Percentiles rank a stretch among this genome's conserved stretches.
Evolutionary conservation across 2,888 invertebrate genomes (phyloP).

Genomic region (Lysandra bellargus): DNA sequence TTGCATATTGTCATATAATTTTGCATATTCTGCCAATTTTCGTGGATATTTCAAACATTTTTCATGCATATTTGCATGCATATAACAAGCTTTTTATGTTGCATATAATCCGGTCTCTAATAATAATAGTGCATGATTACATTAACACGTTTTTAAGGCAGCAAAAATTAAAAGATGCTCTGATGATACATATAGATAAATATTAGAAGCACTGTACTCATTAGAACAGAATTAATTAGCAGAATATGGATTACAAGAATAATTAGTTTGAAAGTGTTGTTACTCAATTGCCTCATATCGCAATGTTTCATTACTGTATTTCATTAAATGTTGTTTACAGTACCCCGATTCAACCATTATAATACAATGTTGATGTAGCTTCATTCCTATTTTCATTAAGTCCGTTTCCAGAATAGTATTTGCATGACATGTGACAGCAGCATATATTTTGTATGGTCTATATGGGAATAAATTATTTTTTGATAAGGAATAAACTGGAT

Average conservation of each 20-base stretch:
- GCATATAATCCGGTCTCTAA: no score
- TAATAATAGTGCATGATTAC: neutral
- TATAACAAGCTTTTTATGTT: no score
- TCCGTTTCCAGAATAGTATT: neutral
- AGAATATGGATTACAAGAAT: neutral
- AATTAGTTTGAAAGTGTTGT: neutral
- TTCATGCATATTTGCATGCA: no score
- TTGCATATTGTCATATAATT: no score
- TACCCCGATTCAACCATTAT: neutral
- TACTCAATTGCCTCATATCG: constrained; percentile 22
- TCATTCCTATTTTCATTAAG: neutral
- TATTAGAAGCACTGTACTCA: neutral
- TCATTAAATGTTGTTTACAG: neutral
- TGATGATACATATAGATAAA: constrained; percentile 20
- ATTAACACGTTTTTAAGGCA: neutral
- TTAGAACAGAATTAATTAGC: constrained; percentile 7
- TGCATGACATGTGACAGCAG: neutral
- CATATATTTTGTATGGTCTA: neutral
- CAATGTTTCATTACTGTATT: neutral
- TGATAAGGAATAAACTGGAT: neutral
- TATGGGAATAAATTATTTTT: neutral
- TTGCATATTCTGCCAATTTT: no score
- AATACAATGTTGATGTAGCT: neutral
- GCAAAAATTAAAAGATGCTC: neutral
- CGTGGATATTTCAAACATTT: no score